These are phyloP conservation scores for Cyaniris semiargus DNA, from an alignment of 2,888 invertebrate species.

Conservation along the genomic window DNA sequence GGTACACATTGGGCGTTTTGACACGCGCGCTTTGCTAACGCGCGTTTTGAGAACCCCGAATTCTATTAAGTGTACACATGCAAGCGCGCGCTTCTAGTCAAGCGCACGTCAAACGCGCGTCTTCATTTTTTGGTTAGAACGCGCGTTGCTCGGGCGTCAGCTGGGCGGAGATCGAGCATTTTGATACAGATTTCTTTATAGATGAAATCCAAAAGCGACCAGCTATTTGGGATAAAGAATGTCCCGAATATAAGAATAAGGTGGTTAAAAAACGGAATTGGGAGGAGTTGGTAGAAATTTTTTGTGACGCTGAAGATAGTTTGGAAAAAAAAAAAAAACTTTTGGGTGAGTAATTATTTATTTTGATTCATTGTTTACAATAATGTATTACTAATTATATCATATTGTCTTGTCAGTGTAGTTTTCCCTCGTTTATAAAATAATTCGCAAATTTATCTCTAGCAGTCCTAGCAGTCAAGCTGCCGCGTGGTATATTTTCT, in stretches of 20 bases:
- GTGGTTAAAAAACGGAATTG: conserved; percentile 33
- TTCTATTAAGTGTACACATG: too few species aligned
- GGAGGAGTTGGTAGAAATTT: conserved; percentile 36
- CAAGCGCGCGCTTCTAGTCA: background rate
- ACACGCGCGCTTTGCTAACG: too few species aligned
- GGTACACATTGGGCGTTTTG: too few species aligned
- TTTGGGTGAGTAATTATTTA: conserved; percentile 33
- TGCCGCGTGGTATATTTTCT: conserved; percentile 31
- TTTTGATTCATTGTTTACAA: background rate
- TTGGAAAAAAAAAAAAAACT: conserved; percentile 35
- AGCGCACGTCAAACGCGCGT: conserved; percentile 15
- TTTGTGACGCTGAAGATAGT: conserved; percentile 34
- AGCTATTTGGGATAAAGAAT: conserved; percentile 35
- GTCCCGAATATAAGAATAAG: conserved; percentile 34
- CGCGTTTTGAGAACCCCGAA: too few species aligned
- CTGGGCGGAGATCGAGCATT: conserved; percentile 28
- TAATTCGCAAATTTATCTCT: conserved; percentile 26
- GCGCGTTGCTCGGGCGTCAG: conserved; percentile 1
- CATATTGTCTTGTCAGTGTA: conserved; percentile 20
- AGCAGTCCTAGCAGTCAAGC: conserved; percentile 12
- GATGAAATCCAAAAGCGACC: conserved; percentile 34
- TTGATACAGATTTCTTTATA: conserved; percentile 32
- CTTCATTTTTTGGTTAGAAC: background rate
- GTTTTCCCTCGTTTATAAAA: conserved; percentile 20
- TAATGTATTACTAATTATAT: conserved; percentile 6